Evolutionary conservation across 1,140 invertebrate genomes (phyloP).

Genomic region (Zaprionus tsacasi): DNA sequence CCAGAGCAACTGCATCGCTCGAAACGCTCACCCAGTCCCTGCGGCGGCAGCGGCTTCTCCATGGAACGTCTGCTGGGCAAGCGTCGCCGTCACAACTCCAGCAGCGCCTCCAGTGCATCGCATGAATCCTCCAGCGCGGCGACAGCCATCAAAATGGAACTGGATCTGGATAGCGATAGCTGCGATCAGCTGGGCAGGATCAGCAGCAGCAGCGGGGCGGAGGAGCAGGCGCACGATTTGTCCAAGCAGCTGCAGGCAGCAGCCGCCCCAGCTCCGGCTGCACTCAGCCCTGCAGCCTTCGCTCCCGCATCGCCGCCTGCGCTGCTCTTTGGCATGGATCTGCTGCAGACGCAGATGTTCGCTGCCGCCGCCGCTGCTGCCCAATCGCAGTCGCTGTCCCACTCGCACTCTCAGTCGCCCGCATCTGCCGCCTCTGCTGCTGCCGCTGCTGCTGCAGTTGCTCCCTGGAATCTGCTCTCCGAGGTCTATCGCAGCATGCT

Average conservation of each 20-base stretch:
- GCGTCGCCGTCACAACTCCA: conserved; percentile 63
- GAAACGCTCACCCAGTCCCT: conserved; percentile 60
- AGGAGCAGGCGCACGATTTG: conserved; percentile 35
- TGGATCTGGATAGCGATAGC: conserved; percentile 48
- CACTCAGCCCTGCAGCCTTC: neutral
- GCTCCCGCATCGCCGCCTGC: conserved; percentile 35
- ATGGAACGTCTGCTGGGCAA: conserved; percentile 75
- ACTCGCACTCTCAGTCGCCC: conserved; percentile 12
- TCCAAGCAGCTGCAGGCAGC: conserved; percentile 33
- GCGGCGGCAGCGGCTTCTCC: conserved; percentile 63
- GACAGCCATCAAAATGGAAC: conserved; percentile 66
- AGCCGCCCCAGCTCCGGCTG: neutral
- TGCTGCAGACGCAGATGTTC: conserved; percentile 81
- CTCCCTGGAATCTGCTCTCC: conserved; percentile 78
- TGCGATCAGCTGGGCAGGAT: conserved; percentile 22
- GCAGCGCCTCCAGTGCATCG: conserved; percentile 14
- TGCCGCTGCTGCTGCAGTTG: conserved; percentile 40
- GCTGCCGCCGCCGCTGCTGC: conserved; percentile 76
- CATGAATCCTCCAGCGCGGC: conserved; percentile 17
- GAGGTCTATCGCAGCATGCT: conserved; percentile 81
- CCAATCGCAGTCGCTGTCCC: conserved; percentile 16
- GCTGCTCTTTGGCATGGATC: conserved; percentile 42
- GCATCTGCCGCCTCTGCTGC: conserved; percentile 18
- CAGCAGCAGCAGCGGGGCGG: neutral
- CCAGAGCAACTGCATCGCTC: neutral